A percentile compares a stretch with the other conserved stretches of the same genome.
phyloP scores from a whole-genome alignment of 1,140 invertebrate species.

The Anastrepha ludens region DNA sequence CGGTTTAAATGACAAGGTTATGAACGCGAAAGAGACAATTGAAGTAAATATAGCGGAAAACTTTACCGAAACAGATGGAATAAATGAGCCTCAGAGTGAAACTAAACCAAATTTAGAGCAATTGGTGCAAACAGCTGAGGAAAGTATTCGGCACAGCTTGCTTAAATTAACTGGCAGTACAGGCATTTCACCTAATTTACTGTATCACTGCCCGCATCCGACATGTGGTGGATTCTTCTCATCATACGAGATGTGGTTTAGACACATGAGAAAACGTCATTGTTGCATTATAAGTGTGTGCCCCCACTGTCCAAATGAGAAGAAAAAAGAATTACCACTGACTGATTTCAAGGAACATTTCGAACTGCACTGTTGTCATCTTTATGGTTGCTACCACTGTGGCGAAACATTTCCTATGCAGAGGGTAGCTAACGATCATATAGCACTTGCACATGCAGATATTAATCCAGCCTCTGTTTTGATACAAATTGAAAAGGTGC shows the following conservation, averaged over 20 bases:
- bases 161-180: conserved; percentile 27
- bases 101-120: conserved; percentile 49
- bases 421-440: background rate
- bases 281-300: conserved; percentile 41
- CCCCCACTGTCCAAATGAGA: conserved; percentile 44
- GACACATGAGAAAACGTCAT: conserved; percentile 43
- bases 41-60: background rate
- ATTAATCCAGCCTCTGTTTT: background rate
- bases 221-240: conserved; percentile 55
- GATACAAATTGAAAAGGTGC: background rate
- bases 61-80: background rate
- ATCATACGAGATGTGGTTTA: conserved; percentile 51
- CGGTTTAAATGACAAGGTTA: background rate
- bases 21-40: background rate
- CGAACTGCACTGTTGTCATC: conserved; percentile 52
- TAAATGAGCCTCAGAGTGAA: background rate
- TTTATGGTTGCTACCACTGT: conserved; percentile 48
- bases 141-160: conserved; percentile 30
- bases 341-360: conserved; percentile 45
- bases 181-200: conserved; percentile 32
- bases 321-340: background rate
- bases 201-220: conserved; percentile 39
- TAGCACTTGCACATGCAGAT: background rate
- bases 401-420: background rate
- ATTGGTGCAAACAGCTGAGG: conserved; percentile 29